Evolutionary conservation across 2,113 vertebrate species (phyloP).

Genomic region (Ictidomys tridecemlineatus): DNA sequence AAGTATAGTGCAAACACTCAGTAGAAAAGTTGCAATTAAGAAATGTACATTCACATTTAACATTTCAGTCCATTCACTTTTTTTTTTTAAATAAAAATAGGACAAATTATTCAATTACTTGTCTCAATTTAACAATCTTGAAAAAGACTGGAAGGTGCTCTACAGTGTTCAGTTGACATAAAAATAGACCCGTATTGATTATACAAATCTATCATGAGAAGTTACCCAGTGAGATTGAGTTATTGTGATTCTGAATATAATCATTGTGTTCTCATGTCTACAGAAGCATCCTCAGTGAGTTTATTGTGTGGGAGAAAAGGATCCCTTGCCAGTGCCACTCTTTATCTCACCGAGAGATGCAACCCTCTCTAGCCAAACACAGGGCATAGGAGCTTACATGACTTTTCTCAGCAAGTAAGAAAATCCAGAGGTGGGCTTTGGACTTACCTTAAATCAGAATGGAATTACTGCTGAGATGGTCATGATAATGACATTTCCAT

Average conservation of each 20-base stretch:
- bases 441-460: background rate
- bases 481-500: background rate
- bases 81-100: constrained; percentile 92
- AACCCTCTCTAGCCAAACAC: background rate
- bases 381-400: background rate
- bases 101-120: constrained; percentile 92
- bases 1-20: constrained; percentile 96
- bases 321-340: constrained; percentile 53
- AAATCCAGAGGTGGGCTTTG: background rate
- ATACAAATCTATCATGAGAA: constrained; percentile 90
- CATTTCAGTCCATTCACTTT: constrained; percentile 93
- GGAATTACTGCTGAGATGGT: background rate
- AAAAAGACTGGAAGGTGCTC: constrained; percentile 91
- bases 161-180: constrained; percentile 91
- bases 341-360: background rate
- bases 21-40: constrained; percentile 96
- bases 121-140: constrained; percentile 88
- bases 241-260: constrained; percentile 73
- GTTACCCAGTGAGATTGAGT: constrained; percentile 86
- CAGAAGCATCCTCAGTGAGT: constrained; percentile 67
- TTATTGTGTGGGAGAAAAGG: constrained; percentile 53
- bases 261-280: constrained; percentile 59
- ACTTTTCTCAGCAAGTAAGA: background rate
- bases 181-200: constrained; percentile 95
- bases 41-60: constrained; percentile 95